These are phyloP conservation scores for Tortricodes alternella DNA, from an alignment of 2,888 invertebrate genomes.

Conservation along the genomic window DNA sequence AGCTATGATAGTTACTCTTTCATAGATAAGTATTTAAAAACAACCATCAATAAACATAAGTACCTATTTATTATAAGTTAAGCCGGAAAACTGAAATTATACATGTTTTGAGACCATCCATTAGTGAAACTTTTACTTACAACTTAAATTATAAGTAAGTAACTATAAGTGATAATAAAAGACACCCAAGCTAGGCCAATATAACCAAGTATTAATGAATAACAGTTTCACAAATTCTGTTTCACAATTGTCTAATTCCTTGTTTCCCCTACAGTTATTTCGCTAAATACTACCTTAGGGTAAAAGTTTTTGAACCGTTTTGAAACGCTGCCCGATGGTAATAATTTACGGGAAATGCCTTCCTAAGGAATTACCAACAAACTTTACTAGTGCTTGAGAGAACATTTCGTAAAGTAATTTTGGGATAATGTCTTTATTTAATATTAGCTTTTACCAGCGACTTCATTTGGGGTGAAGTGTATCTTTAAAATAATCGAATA, in stretches of 20 bases:
- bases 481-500: too few relatives aligned
- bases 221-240: neutral
- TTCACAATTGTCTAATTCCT: constrained; percentile 1
- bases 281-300: constrained; percentile 10
- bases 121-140: too few relatives aligned
- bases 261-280: constrained; percentile 11
- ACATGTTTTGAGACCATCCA: too few relatives aligned
- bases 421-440: too few relatives aligned
- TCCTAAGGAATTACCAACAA: neutral
- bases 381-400: neutral
- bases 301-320: constrained; percentile 14
- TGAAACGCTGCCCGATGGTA: neutral
- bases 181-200: too few relatives aligned
- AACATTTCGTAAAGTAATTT: too few relatives aligned
- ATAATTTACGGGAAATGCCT: constrained; percentile 16
- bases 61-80: neutral
- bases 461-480: too few relatives aligned
- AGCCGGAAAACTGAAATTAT: too few relatives aligned
- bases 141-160: too few relatives aligned
- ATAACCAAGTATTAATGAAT: too few relatives aligned
- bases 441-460: too few relatives aligned
- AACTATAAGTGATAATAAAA: too few relatives aligned
- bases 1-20: neutral
- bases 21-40: neutral
- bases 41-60: neutral